phyloP scores from a whole-genome alignment of 2,113 vertebrate genomes.

The Emberiza fucata region DNA sequence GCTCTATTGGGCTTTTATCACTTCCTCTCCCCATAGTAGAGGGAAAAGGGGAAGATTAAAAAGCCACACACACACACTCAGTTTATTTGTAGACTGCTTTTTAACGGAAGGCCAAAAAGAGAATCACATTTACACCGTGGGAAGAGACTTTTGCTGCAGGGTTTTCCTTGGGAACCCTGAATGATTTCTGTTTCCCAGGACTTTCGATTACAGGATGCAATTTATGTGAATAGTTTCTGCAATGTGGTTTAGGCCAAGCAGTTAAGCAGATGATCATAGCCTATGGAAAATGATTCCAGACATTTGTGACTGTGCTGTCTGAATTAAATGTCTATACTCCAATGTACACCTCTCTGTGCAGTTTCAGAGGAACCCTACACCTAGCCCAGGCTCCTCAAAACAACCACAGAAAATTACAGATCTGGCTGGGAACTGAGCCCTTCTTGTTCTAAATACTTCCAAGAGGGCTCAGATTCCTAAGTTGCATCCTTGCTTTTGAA shows the following conservation, averaged over 20 bases:
- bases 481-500: background rate
- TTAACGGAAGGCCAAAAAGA: conserved; percentile 5
- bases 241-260: conserved; percentile 38
- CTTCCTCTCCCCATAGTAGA: background rate
- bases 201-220: conserved; percentile 51
- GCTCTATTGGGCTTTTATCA: conserved; percentile 19
- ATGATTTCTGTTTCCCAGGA: conserved; percentile 57
- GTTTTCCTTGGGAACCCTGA: conserved; percentile 52
- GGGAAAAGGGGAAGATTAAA: conserved; percentile 15
- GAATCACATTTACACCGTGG: conserved; percentile 24
- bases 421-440: background rate
- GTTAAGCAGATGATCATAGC: background rate
- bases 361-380: background rate
- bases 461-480: background rate
- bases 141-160: conserved; percentile 11
- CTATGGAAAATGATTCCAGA: background rate
- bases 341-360: background rate
- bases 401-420: background rate
- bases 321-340: background rate
- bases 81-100: conserved; percentile 45
- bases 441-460: background rate
- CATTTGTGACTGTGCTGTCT: background rate
- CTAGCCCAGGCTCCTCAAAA: background rate
- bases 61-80: background rate
- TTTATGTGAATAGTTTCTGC: conserved; percentile 44